Conservation (phyloP, 2,113 vertebrate genomes). For the Perccottus glenii region DNA sequence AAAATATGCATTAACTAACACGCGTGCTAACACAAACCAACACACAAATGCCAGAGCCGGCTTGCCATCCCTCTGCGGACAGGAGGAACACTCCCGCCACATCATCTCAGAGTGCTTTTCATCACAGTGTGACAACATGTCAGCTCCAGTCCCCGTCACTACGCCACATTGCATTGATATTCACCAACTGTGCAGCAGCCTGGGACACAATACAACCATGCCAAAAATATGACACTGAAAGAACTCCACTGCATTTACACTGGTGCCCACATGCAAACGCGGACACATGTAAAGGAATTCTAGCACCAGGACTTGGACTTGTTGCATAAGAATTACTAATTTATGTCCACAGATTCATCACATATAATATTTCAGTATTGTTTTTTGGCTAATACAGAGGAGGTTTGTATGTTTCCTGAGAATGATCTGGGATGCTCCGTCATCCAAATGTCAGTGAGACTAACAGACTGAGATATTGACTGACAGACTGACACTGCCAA, state of each 20-base stretch:
- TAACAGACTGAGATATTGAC: constrained; percentile 68
- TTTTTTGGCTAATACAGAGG: constrained; percentile 23
- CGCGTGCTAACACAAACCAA: constrained; percentile 57
- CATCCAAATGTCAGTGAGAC: constrained; percentile 56
- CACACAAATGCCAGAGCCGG: constrained; percentile 65
- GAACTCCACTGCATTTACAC: constrained; percentile 65
- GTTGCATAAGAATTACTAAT: not conserved
- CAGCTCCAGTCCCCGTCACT: constrained; percentile 78
- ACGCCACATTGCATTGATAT: constrained; percentile 78
- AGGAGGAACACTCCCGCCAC: constrained; percentile 78
- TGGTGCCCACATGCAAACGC: constrained; percentile 24
- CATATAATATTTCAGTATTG: not conserved
- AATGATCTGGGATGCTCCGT: constrained; percentile 26
- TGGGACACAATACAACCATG: constrained; percentile 70
- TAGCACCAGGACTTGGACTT: not conserved
- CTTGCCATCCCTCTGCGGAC: constrained; percentile 73
- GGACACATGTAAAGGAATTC: constrained; percentile 11
- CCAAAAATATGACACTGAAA: constrained; percentile 76
- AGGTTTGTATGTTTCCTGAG: constrained; percentile 6
- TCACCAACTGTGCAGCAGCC: constrained; percentile 74
- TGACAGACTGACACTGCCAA: constrained; percentile 62
- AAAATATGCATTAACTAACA: constrained; percentile 24
- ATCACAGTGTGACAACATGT: constrained; percentile 81
- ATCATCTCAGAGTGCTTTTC: constrained; percentile 82
- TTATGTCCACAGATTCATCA: not conserved